Conservation (phyloP, 2,797 vertebrate species). For the Emys orbicularis region DNA sequence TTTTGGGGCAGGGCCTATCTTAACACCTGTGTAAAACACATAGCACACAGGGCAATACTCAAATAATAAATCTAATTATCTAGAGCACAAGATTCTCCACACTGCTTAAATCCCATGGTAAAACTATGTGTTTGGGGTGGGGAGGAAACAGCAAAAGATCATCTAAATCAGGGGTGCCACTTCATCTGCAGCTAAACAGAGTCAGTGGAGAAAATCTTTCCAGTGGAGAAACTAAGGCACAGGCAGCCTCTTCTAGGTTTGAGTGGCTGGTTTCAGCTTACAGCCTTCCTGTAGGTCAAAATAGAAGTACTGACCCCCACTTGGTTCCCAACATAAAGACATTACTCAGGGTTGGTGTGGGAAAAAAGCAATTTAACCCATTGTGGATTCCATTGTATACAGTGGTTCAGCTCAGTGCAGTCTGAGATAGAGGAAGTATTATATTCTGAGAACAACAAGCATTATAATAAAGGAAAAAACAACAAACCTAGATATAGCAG, state of each 20-base stretch:
- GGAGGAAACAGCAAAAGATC: neutral
- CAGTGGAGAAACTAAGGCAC: neutral
- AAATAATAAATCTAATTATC: neutral
- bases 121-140: neutral
- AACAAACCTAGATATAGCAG: slow-evolving; percentile 42
- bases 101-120: neutral
- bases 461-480: slow-evolving; percentile 58
- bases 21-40: neutral
- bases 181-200: neutral
- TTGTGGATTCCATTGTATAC: neutral
- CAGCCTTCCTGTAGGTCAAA: neutral
- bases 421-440: neutral
- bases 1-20: neutral
- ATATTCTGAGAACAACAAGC: slow-evolving; percentile 46
- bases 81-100: neutral
- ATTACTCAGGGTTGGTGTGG: neutral
- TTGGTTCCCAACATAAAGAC: neutral
- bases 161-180: neutral
- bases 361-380: neutral
- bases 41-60: neutral
- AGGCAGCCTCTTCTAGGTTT: neutral
- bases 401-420: neutral
- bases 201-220: neutral
- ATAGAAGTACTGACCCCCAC: neutral
- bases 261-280: neutral